A percentile compares a stretch with the other conserved stretches of the same genome.
These are phyloP conservation scores for Idaea straminata DNA, from an alignment of 2,888 invertebrate genomes.

Conservation along the genomic window DNA sequence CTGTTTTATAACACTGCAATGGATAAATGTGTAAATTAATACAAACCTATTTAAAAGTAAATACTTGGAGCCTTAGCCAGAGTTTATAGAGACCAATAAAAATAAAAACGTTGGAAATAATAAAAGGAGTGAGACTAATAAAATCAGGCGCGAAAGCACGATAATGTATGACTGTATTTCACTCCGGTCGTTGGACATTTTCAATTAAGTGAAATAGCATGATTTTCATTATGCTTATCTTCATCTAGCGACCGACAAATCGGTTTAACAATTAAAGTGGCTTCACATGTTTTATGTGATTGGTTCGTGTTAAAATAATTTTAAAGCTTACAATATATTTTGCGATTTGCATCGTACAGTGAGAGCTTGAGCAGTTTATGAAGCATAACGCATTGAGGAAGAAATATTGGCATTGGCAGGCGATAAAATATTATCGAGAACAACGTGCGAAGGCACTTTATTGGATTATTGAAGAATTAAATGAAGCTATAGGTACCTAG, in stretches of 20 bases:
- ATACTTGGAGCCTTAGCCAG: no score
- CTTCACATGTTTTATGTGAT: constrained; percentile 16
- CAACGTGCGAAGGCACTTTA: constrained; percentile 12
- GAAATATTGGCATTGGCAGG: constrained; percentile 40
- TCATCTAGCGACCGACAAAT: background rate
- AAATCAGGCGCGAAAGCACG: background rate
- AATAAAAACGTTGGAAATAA: background rate
- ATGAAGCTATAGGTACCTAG: background rate
- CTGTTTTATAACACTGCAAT: no score
- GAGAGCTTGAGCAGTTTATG: constrained; percentile 39
- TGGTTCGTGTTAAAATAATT: constrained; percentile 14
- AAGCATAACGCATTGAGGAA: constrained; percentile 34
- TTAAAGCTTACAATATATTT: constrained; percentile 19
- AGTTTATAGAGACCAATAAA: no score
- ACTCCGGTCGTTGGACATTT: background rate
- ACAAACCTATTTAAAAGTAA: no score
- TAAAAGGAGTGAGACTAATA: background rate
- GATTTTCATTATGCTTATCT: background rate
- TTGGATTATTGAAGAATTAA: background rate
- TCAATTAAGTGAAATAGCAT: background rate
- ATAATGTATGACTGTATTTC: background rate
- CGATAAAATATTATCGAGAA: constrained; percentile 22
- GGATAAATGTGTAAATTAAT: no score
- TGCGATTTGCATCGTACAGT: constrained; percentile 34
- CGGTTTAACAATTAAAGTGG: constrained; percentile 14